A percentile compares a stretch with the other conserved stretches of the same genome.
Evolutionary conservation across 92 coral and sea anemone genomes (phyloP).

Genomic region (Phenganax marumi): DNA sequence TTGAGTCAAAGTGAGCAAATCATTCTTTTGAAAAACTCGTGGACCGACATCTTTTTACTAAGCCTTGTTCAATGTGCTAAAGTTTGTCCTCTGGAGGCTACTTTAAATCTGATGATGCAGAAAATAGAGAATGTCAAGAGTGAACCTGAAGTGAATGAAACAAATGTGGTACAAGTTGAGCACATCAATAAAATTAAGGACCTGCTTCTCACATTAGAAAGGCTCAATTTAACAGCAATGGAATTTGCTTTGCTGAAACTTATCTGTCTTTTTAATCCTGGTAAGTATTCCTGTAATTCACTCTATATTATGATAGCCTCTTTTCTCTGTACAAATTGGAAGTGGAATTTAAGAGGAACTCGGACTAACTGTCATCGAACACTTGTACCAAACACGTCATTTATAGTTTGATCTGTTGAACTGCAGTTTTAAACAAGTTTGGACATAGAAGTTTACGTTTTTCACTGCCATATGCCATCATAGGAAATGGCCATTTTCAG

Average conservation of each 20-base stretch:
- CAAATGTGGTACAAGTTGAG: conserved; percentile 55
- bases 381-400: too few relatives aligned
- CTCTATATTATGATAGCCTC: too few relatives aligned
- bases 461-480: too few relatives aligned
- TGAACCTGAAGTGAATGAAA: conserved; percentile 13
- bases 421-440: too few relatives aligned
- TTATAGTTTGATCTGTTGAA: too few relatives aligned
- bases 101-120: conserved; percentile 69
- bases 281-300: conserved; percentile 44
- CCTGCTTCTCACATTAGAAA: conserved; percentile 82
- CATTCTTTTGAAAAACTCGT: conserved; percentile 68
- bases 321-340: too few relatives aligned
- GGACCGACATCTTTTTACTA: conserved; percentile 90
- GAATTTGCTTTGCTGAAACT: conserved; percentile 90
- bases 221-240: conserved; percentile 67
- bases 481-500: too few relatives aligned
- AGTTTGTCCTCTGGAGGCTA: conserved; percentile 82
- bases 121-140: conserved; percentile 27
- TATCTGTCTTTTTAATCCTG: conserved; percentile 89
- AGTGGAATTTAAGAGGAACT: too few relatives aligned
- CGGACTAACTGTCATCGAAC: too few relatives aligned
- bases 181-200: conserved; percentile 75
- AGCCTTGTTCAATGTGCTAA: conserved; percentile 88
- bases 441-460: too few relatives aligned
- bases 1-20: conserved; percentile 76